phyloP scores from a whole-genome alignment of 2,888 invertebrate species.

The Gasteruption jaculator region DNA sequence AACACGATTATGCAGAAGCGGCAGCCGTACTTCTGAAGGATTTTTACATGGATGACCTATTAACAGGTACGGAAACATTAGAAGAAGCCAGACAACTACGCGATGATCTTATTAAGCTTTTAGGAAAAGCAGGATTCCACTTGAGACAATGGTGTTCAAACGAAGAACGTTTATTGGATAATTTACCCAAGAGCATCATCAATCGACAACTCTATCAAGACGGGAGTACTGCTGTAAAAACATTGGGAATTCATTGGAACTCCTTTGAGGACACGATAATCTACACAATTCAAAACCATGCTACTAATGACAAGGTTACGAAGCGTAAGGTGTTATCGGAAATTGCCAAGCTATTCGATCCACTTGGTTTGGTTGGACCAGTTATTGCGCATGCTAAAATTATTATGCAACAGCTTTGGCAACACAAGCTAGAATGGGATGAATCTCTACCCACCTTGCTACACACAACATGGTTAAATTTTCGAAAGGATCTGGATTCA shows the following conservation, averaged over 20 bases:
- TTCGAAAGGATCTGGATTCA: not conserved
- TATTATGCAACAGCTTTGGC: conserved; percentile 1
- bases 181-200: conserved; percentile 9
- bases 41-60: too few species aligned
- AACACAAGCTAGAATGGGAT: conserved; percentile 1
- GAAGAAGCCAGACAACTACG: too few species aligned
- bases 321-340: not conserved
- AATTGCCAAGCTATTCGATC: conserved; percentile 1
- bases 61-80: too few species aligned
- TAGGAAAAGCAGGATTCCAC: too few species aligned
- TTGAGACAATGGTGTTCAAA: too few species aligned
- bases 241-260: conserved; percentile 18
- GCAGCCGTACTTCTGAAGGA: conserved; percentile 7
- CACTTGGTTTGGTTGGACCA: conserved; percentile 2
- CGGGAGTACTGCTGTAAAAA: conserved; percentile 10
- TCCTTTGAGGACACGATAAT: conserved; percentile 15
- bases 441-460: not conserved
- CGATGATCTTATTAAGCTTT: too few species aligned
- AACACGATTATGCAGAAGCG: too few species aligned
- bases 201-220: conserved; percentile 7
- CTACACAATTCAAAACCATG: too few species aligned
- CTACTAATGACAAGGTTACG: too few species aligned
- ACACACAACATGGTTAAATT: not conserved
- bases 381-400: not conserved
- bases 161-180: conserved; percentile 7